A percentile compares a stretch with the other conserved stretches of the same genome.
These are phyloP conservation scores for Physella acuta DNA, from an alignment of 1,140 invertebrate genomes.

Conservation along the genomic window DNA sequence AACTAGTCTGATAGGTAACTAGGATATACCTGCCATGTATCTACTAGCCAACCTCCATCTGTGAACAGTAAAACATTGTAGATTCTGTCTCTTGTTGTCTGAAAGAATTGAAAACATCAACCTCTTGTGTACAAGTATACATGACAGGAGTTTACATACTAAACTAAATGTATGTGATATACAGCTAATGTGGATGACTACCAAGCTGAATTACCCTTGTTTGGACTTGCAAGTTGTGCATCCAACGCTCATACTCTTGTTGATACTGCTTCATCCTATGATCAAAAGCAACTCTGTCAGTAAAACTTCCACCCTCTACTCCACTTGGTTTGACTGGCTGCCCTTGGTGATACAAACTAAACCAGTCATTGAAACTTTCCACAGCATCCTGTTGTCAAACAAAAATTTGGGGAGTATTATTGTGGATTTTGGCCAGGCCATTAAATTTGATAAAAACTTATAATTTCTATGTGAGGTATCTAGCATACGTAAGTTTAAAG, in stretches of 20 bases:
- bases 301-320: constrained; percentile 68
- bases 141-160: background rate
- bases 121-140: background rate
- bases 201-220: constrained; percentile 62
- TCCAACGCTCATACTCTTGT: constrained; percentile 78
- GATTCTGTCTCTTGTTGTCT: constrained; percentile 75
- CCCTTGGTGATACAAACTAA: constrained; percentile 76
- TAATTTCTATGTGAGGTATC: no score
- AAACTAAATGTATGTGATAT: background rate
- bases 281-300: constrained; percentile 85
- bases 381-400: constrained; percentile 79
- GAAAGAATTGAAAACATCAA: constrained; percentile 3
- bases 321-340: constrained; percentile 66
- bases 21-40: constrained; percentile 56
- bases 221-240: constrained; percentile 67
- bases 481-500: no score
- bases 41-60: constrained; percentile 85
- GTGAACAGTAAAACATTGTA: constrained; percentile 88
- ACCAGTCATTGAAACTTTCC: constrained; percentile 87
- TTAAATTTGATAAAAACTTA: no score
- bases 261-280: constrained; percentile 78
- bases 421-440: no score
- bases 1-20: no score
- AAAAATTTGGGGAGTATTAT: no score
- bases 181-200: no score